Evolutionary conservation across 2,113 vertebrate species (phyloP).

Genomic region (Trachemys scripta): DNA sequence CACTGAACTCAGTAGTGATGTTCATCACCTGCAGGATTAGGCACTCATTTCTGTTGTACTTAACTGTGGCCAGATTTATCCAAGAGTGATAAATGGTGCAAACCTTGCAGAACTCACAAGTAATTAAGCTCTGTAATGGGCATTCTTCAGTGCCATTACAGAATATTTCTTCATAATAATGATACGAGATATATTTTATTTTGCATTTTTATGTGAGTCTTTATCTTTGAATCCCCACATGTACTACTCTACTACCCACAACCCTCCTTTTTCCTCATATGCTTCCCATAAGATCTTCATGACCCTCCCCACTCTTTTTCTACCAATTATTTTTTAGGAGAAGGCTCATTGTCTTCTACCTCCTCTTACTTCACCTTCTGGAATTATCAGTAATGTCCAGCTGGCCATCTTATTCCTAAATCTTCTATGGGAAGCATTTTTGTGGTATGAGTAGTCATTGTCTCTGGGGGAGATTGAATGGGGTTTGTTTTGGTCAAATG

Average conservation of each 20-base stretch:
- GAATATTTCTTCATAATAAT: too few relatives aligned
- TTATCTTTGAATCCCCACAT: neutral
- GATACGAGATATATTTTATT: neutral
- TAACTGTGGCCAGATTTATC: neutral
- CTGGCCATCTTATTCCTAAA: neutral
- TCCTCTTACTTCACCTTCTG: neutral
- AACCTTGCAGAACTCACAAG: neutral
- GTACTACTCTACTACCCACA: neutral
- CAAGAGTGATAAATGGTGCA: neutral
- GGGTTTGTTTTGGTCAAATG: neutral
- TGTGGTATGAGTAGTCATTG: neutral
- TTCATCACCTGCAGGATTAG: neutral
- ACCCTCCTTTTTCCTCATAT: neutral
- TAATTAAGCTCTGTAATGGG: neutral
- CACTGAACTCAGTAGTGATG: neutral
- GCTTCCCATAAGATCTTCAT: neutral
- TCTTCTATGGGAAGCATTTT: neutral
- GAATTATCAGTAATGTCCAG: neutral
- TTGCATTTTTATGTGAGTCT: neutral
- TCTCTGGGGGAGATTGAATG: neutral
- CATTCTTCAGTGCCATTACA: neutral
- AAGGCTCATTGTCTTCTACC: neutral
- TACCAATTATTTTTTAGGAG: neutral
- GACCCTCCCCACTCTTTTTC: neutral
- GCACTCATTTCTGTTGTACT: neutral